Evolutionary conservation across 92 coral and sea anemone species (phyloP).

Genomic region (Siderastrea siderea): DNA sequence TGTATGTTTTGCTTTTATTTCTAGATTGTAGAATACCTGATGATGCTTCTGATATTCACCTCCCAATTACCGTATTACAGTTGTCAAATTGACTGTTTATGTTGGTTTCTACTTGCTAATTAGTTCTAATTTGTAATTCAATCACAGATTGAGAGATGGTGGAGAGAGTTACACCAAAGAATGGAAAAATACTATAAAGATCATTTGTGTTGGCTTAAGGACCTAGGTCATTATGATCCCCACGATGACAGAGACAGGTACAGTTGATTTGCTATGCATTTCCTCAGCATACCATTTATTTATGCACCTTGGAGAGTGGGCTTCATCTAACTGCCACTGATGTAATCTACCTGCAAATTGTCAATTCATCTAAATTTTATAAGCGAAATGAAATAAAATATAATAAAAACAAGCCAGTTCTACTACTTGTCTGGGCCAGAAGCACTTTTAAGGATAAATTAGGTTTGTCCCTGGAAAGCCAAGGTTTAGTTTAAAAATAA

Average conservation of each 20-base stretch:
- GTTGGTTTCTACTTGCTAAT: too few species aligned
- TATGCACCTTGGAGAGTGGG: conserved; percentile 28
- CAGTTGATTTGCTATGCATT: conserved; percentile 43
- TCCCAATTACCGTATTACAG: too few species aligned
- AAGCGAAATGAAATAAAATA: not conserved
- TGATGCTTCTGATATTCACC: too few species aligned
- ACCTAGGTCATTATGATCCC: conserved; percentile 69
- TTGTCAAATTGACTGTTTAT: too few species aligned
- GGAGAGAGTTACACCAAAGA: conserved; percentile 59
- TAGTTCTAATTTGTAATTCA: conserved; percentile 16
- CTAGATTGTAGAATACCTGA: not conserved
- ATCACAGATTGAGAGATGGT: conserved; percentile 63
- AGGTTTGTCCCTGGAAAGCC: conserved; percentile 41
- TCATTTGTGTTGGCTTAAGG: conserved; percentile 67
- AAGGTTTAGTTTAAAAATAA: conserved; percentile 17
- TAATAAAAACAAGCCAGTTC: conserved; percentile 9
- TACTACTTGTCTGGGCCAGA: too few species aligned
- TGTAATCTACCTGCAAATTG: not conserved
- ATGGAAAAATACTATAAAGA: conserved; percentile 62
- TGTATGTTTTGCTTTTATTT: not conserved
- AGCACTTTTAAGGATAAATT: too few species aligned
- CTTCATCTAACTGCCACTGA: conserved; percentile 22
- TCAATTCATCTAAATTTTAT: conserved; percentile 19
- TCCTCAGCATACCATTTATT: conserved; percentile 11
- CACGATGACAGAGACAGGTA: conserved; percentile 68